Conservation (phyloP, 2,888 invertebrate genomes). For the Drosophila maculinotata region DNA sequence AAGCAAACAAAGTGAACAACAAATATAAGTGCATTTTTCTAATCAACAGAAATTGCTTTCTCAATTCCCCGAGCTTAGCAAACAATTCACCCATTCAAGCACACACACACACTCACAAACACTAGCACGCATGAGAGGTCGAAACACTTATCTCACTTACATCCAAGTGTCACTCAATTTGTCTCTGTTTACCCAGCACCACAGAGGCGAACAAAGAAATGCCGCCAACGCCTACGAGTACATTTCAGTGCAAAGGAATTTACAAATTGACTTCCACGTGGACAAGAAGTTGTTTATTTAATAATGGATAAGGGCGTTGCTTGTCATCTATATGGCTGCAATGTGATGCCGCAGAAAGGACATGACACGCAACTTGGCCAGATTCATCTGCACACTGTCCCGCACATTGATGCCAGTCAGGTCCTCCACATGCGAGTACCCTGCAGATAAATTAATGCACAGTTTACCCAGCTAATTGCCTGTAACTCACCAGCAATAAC, state of each 20-base stretch:
- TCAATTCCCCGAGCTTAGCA: constrained; percentile 21
- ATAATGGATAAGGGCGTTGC: constrained; percentile 36
- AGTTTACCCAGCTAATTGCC: constrained; percentile 34
- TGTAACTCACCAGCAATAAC: constrained; percentile 71
- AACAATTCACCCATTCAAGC: constrained; percentile 19
- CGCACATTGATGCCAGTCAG: constrained; percentile 74
- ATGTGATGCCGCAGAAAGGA: constrained; percentile 69
- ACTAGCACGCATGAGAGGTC: constrained; percentile 10
- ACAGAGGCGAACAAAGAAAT: constrained; percentile 14
- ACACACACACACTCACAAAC: constrained; percentile 4
- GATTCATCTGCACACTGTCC: constrained; percentile 79
- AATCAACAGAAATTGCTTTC: constrained; percentile 64
- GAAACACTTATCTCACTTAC: constrained; percentile 59
- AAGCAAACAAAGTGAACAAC: constrained; percentile 21
- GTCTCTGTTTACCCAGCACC: constrained; percentile 49
- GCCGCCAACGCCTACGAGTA: constrained; percentile 26
- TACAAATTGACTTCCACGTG: constrained; percentile 51
- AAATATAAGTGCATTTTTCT: constrained; percentile 56
- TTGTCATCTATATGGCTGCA: constrained; percentile 43
- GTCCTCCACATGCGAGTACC: constrained; percentile 81
- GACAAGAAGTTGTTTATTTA: constrained; percentile 60
- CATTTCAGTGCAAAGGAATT: constrained; percentile 27
- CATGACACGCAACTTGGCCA: constrained; percentile 77
- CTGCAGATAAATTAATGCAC: constrained; percentile 49
- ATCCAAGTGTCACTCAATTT: constrained; percentile 69